A percentile compares a stretch with the other conserved stretches of the same genome.
These are phyloP conservation scores for Synergus itoensis DNA, from an alignment of 2,888 invertebrate genomes.

Conservation along the genomic window DNA sequence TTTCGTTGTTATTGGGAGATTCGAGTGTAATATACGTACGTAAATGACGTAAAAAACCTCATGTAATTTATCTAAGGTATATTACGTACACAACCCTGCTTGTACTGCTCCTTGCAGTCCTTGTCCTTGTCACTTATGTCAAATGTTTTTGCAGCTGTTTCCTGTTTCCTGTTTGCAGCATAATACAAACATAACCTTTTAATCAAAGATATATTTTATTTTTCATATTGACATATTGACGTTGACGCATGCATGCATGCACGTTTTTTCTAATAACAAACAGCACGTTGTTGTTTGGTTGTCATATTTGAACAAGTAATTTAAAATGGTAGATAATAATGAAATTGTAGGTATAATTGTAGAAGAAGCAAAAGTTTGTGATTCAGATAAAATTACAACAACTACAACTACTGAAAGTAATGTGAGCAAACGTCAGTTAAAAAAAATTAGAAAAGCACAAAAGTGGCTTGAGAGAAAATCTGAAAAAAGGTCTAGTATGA, in stretches of 20 bases:
- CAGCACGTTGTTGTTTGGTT: not conserved
- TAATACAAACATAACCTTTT: constrained; percentile 35
- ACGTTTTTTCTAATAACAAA: not conserved
- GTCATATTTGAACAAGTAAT: not conserved
- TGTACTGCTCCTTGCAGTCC: too few species aligned
- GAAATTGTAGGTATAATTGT: not conserved
- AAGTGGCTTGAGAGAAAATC: constrained; percentile 87
- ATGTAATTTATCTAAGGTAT: too few species aligned
- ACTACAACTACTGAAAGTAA: constrained; percentile 41
- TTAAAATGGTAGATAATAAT: not conserved
- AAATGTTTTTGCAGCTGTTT: too few species aligned
- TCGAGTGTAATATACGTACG: too few species aligned
- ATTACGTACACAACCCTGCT: too few species aligned
- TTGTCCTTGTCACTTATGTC: too few species aligned
- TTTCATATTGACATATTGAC: too few species aligned
- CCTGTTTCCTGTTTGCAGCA: too few species aligned
- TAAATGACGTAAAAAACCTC: too few species aligned
- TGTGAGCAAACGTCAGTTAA: constrained; percentile 82
- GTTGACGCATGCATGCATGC: too few species aligned
- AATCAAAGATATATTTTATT: too few species aligned
- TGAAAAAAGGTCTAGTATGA: constrained; percentile 80
- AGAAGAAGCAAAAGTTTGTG: not conserved
- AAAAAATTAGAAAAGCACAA: constrained; percentile 85
- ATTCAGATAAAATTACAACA: not conserved
- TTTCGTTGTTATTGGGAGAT: too few species aligned